Percentiles rank a stretch among this genome's conserved stretches.
Evolutionary conservation across 1,140 invertebrate genomes (phyloP).

Genomic region (Macrostomum lignano): DNA sequence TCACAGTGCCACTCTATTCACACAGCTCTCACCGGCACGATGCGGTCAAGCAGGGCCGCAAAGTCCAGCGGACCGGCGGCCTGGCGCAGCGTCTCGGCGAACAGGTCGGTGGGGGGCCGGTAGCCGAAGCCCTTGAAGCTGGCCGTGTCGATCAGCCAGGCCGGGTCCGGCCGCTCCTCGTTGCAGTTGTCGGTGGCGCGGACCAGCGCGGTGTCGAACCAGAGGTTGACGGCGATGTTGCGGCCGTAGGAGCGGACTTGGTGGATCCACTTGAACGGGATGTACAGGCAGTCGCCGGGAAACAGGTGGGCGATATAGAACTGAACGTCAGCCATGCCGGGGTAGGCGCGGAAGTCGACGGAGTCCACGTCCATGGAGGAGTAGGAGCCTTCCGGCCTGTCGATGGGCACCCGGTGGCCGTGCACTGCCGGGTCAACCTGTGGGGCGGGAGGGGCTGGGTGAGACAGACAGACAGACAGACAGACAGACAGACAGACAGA

Average conservation of each 20-base stretch:
- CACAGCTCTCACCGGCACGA: too few species aligned
- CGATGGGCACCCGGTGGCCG: constrained; percentile 12
- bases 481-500: constrained; percentile 5
- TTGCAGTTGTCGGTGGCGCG: too few species aligned
- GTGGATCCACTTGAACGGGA: constrained; percentile 23
- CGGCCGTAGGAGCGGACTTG: constrained; percentile 20
- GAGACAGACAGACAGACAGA: constrained; percentile 7
- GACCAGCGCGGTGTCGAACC: too few species aligned
- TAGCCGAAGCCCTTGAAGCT: too few species aligned
- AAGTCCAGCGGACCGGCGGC: too few species aligned
- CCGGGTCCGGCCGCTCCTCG: too few species aligned
- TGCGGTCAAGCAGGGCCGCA: too few species aligned
- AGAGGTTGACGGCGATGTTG: constrained; percentile 24
- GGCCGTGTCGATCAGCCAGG: too few species aligned
- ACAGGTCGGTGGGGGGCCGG: too few species aligned
- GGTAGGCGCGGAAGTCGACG: constrained; percentile 17
- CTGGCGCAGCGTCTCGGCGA: too few species aligned
- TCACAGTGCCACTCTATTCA: too few species aligned
- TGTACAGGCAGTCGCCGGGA: constrained; percentile 23
- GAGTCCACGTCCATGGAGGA: constrained; percentile 18
- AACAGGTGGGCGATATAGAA: constrained; percentile 14
- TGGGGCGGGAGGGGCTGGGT: too few species aligned
- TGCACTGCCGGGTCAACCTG: constrained; percentile 18
- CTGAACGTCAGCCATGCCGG: constrained; percentile 12
- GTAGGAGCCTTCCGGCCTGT: constrained; percentile 14